Percentiles rank a stretch among this genome's conserved stretches.
phyloP scores from a whole-genome alignment of 2,888 invertebrate genomes.

The Melieria omissa region DNA sequence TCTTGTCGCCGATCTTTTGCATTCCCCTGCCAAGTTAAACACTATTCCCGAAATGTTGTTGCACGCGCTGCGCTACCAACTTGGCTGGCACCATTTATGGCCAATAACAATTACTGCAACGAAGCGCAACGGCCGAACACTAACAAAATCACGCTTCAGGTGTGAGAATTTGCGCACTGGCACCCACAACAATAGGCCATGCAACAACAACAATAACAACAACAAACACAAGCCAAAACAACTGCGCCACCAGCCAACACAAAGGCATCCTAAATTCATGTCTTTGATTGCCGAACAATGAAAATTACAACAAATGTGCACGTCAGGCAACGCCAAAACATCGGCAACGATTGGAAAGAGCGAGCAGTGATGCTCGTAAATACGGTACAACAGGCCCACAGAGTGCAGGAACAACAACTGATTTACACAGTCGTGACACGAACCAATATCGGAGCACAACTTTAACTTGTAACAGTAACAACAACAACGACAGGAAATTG shows the following conservation, averaged over 20 bases:
- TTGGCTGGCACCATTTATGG: slow-evolving; percentile 3
- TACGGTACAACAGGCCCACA: background rate
- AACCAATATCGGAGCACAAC: slow-evolving; percentile 35
- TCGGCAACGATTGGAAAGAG: background rate
- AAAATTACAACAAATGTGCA: slow-evolving; percentile 23
- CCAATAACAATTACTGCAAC: slow-evolving; percentile 26
- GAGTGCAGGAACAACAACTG: slow-evolving; percentile 32
- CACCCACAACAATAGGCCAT: too few relatives aligned
- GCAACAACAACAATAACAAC: slow-evolving; percentile 9
- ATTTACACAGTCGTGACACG: slow-evolving; percentile 55
- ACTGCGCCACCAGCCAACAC: background rate
- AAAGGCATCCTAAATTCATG: slow-evolving; percentile 19
- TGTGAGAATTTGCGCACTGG: slow-evolving; percentile 35
- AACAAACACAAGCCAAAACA: background rate
- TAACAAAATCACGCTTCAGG: slow-evolving; percentile 34
- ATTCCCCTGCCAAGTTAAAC: too few relatives aligned
- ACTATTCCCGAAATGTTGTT: background rate
- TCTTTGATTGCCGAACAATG: slow-evolving; percentile 12
- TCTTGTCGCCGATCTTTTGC: too few relatives aligned
- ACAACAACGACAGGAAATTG: slow-evolving; percentile 9
- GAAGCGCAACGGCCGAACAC: slow-evolving; percentile 15
- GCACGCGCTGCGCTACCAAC: background rate
- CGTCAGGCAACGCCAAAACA: slow-evolving; percentile 21
- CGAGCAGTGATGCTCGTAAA: too few relatives aligned
- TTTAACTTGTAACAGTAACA: slow-evolving; percentile 21